phyloP scores from a whole-genome alignment of 2,888 invertebrate genomes.

The Parthenolecanium corni region DNA sequence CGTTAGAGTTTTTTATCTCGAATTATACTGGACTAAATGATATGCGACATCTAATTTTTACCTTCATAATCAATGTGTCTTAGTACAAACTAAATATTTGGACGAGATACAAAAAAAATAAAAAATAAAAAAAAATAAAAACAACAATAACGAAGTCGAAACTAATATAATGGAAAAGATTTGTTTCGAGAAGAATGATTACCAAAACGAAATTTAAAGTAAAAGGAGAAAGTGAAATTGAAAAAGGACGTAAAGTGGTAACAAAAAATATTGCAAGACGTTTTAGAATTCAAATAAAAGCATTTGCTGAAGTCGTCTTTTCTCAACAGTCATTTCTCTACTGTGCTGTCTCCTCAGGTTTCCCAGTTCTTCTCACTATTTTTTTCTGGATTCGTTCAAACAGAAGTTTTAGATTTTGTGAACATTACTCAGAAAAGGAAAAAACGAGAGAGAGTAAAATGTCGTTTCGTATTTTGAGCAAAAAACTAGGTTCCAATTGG shows the following conservation, averaged over 20 bases:
- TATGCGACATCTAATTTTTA: neutral
- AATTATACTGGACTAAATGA: no score
- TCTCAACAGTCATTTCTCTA: neutral
- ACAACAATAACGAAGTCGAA: neutral
- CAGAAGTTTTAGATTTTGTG: no score
- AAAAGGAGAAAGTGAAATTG: neutral
- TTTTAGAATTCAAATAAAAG: slow-evolving; percentile 2
- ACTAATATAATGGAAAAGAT: slow-evolving; percentile 3
- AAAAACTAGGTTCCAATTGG: no score
- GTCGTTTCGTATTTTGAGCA: no score
- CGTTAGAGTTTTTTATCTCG: neutral
- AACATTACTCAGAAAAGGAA: no score
- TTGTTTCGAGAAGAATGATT: slow-evolving; percentile 1
- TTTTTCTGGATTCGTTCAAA: no score
- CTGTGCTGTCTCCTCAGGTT: neutral
- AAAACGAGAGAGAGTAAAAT: no score
- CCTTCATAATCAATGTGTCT: neutral
- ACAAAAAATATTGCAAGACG: neutral
- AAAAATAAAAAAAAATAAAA: no score
- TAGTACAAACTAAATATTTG: neutral
- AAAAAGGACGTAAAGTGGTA: neutral
- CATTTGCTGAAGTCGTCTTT: neutral
- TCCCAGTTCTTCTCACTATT: no score
- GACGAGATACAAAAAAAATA: neutral
- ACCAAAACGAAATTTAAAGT: neutral